Evolutionary conservation across 2,888 invertebrate genomes (phyloP).

Genomic region (Campoplex capitator): DNA sequence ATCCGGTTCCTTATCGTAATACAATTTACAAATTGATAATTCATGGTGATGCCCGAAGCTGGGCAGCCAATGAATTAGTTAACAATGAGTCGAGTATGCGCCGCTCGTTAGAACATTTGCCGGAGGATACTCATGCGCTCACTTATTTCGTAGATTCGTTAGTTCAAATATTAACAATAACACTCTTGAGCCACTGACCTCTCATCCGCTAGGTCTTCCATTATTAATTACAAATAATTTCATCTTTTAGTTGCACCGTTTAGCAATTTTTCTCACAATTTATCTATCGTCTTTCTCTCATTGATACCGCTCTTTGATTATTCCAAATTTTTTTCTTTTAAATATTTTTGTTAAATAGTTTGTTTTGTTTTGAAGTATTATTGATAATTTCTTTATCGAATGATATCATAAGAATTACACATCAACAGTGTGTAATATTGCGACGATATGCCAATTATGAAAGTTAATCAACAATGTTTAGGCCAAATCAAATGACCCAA

Average conservation of each 20-base stretch:
- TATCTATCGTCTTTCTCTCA: conserved; percentile 27
- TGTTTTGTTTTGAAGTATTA: conserved; percentile 20
- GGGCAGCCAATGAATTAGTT: conserved; percentile 75
- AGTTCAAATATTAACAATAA: conserved; percentile 62
- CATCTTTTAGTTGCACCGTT: conserved; percentile 5
- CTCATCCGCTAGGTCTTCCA: conserved; percentile 55
- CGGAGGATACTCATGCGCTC: conserved; percentile 16
- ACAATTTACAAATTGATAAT: conserved; percentile 71
- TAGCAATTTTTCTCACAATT: conserved; percentile 27
- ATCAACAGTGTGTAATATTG: conserved; percentile 69
- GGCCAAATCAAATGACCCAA: conserved; percentile 53
- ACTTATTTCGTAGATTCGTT: conserved; percentile 30
- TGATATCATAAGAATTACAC: conserved; percentile 55
- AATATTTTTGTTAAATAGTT: not conserved
- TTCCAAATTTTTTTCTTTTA: not conserved
- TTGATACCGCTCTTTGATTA: conserved; percentile 24
- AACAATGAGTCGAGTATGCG: conserved; percentile 46
- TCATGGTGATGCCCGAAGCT: conserved; percentile 52
- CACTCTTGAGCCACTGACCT: conserved; percentile 68
- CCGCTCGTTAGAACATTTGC: conserved; percentile 35
- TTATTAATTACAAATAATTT: conserved; percentile 32
- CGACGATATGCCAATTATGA: conserved; percentile 74
- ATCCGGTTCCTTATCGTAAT: conserved; percentile 71
- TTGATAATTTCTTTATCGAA: conserved; percentile 60
- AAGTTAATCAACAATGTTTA: conserved; percentile 63